These are phyloP conservation scores for Graphium colonna DNA, from an alignment of 2,888 invertebrate species.

Conservation along the genomic window DNA sequence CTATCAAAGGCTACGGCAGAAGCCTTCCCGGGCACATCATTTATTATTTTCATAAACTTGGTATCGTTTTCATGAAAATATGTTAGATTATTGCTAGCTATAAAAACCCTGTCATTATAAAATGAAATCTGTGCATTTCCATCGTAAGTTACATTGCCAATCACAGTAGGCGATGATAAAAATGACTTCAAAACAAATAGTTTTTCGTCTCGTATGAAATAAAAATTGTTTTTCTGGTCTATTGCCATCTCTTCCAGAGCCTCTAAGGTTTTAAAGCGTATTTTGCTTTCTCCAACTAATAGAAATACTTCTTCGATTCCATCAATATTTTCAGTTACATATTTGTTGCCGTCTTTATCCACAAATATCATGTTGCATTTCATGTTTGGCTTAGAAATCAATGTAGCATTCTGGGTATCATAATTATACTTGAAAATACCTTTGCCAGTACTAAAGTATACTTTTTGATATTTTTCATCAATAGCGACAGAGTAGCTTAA, in stretches of 20 bases:
- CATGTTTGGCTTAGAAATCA: slow-evolving; percentile 41
- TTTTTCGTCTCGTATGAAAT: slow-evolving; percentile 54
- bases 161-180: slow-evolving; percentile 41
- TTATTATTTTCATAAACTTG: slow-evolving; percentile 44
- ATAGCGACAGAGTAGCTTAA: slow-evolving; percentile 60
- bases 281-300: slow-evolving; percentile 51
- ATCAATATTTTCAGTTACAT: slow-evolving; percentile 52
- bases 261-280: slow-evolving; percentile 47
- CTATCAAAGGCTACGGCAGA: slow-evolving; percentile 61
- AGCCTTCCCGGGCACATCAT: slow-evolving; percentile 49
- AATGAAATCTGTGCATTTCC: slow-evolving; percentile 62
- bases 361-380: slow-evolving; percentile 58
- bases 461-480: slow-evolving; percentile 49
- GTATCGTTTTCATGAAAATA: slow-evolving; percentile 60
- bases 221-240: slow-evolving; percentile 60
- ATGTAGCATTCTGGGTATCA: slow-evolving; percentile 43
- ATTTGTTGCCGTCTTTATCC: slow-evolving; percentile 63
- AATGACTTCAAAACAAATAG: slow-evolving; percentile 51
- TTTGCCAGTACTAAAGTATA: slow-evolving; percentile 61
- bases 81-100: slow-evolving; percentile 52
- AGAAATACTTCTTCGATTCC: slow-evolving; percentile 59
- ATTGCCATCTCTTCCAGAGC: slow-evolving; percentile 58
- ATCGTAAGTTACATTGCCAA: slow-evolving; percentile 51
- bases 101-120: slow-evolving; percentile 48
- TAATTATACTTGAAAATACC: slow-evolving; percentile 59